Percentiles rank a stretch among this genome's conserved stretches.
phyloP scores from a whole-genome alignment of 1,140 invertebrate species.

The Drosophila miranda region DNA sequence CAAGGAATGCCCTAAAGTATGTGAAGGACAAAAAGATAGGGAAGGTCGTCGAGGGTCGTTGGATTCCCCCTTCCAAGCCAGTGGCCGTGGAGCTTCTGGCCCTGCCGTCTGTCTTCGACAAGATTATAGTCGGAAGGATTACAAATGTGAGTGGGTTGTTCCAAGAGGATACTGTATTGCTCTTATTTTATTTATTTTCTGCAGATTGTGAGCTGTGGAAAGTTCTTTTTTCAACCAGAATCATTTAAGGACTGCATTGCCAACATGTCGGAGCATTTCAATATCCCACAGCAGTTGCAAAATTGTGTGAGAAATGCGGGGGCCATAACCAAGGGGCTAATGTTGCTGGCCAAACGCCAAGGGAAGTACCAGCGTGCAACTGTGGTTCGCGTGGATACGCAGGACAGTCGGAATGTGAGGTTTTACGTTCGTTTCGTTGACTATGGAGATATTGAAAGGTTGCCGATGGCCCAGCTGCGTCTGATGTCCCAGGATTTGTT shows the following conservation, averaged over 20 bases:
- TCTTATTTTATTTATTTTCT: not conserved
- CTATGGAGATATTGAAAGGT: constrained; percentile 86
- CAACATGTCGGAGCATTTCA: constrained; percentile 60
- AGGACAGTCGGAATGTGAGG: constrained; percentile 22
- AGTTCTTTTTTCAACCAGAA: constrained; percentile 74
- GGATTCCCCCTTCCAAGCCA: constrained; percentile 51
- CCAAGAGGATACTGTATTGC: not conserved
- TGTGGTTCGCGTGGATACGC: constrained; percentile 54
- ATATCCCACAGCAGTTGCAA: constrained; percentile 37
- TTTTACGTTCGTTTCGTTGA: constrained; percentile 89
- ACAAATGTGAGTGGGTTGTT: constrained; percentile 55
- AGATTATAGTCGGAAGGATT: constrained; percentile 54
- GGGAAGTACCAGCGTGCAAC: constrained; percentile 56
- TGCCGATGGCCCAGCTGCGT: constrained; percentile 59
- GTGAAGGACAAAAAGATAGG: constrained; percentile 60
- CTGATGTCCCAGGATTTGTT: constrained; percentile 35
- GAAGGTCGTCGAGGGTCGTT: constrained; percentile 53
- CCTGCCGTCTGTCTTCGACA: constrained; percentile 69
- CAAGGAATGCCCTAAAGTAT: constrained; percentile 41
- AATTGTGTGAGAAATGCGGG: constrained; percentile 22
- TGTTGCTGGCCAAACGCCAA: constrained; percentile 80
- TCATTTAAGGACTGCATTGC: constrained; percentile 33
- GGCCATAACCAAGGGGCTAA: constrained; percentile 56
- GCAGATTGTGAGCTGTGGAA: constrained; percentile 66
- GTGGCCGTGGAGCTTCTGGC: constrained; percentile 63